Evolutionary conservation across 2,888 invertebrate genomes (phyloP), one percentile per base, ranked within the genome.

Genomic region (Hyposoter didymator): DNA sequence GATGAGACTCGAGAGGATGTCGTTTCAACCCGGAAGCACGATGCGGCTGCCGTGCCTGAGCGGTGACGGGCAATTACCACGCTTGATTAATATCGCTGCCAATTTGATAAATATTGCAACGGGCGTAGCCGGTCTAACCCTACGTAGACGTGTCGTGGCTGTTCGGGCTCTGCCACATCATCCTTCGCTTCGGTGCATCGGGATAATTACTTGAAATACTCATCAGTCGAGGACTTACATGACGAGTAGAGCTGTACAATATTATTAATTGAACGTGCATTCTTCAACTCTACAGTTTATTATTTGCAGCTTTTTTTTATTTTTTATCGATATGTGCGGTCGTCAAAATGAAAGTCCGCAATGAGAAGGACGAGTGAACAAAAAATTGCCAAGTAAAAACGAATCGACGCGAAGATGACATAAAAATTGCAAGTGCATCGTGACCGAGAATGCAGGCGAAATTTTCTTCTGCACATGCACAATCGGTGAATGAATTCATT

Each of bases 71-170:
- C 85, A 83, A 85, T 80, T 83, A 85, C 83, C 62, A 76, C 76
- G 85, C 79, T 83, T 85, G 83, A 85, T 85, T 85, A 85, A 85
- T 85, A 85, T 85, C 80, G 78, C 85, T 83, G 83, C 80, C 83
- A 85, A 85, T 85, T 85, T 85, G 85, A 85, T 85, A 83, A 85
- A 85, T 85, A 85, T 85, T 76, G 78, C 76, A 83, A 83, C 80
- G 79, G 85, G 72, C 76, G 80, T 80, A 76, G 43, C 73, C 59
- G 73, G 80, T 85, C 85, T 80, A 83, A 80, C 59, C 80, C 80
- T 66, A 14, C 39, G 72, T 45, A 74, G 39, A 64, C 45, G 69
- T 73, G 75, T 62, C 67, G 55, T 59, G 74, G 74, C 70, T 49
- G 55, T 81, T 67, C 73, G 66, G 52, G 43, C 66, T 43, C 79